A percentile compares a stretch with the other conserved stretches of the same genome.
Evolutionary conservation across 92 coral and sea anemone species (phyloP).

Genomic region (Heliopora coerulea): DNA sequence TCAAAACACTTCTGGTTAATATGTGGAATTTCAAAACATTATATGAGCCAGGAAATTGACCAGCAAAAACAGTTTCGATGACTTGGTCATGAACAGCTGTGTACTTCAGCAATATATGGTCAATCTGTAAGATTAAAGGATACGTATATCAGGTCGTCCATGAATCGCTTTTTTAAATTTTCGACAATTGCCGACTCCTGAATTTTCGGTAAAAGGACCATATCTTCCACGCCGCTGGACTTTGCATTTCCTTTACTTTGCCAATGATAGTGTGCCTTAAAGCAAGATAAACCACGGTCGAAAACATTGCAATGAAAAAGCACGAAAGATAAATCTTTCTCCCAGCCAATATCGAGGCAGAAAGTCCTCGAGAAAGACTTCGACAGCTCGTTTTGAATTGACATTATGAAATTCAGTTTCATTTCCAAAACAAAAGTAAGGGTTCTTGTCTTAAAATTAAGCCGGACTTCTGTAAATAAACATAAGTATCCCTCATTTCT

Average conservation of each 20-base stretch:
- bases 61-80: too few species aligned
- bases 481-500: too few species aligned
- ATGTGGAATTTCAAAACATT: too few species aligned
- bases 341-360: neutral
- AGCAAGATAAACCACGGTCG: neutral
- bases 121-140: too few species aligned
- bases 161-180: constrained; percentile 87
- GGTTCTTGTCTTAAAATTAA: too few species aligned
- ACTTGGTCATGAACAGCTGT: too few species aligned
- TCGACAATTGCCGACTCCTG: constrained; percentile 98
- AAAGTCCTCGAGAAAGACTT: neutral
- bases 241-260: constrained; percentile 97
- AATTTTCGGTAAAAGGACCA: constrained; percentile 95
- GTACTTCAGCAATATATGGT: too few species aligned
- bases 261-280: constrained; percentile 81
- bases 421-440: too few species aligned
- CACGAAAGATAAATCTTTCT: neutral
- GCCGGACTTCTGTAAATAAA: too few species aligned
- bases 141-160: constrained; percentile 99
- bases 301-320: neutral
- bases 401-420: neutral
- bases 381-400: neutral
- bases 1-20: too few species aligned
- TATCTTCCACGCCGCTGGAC: constrained; percentile 98
- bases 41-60: too few species aligned